Conservation (phyloP, 2,113 vertebrate genomes). For the Megaceryle maxima region DNA sequence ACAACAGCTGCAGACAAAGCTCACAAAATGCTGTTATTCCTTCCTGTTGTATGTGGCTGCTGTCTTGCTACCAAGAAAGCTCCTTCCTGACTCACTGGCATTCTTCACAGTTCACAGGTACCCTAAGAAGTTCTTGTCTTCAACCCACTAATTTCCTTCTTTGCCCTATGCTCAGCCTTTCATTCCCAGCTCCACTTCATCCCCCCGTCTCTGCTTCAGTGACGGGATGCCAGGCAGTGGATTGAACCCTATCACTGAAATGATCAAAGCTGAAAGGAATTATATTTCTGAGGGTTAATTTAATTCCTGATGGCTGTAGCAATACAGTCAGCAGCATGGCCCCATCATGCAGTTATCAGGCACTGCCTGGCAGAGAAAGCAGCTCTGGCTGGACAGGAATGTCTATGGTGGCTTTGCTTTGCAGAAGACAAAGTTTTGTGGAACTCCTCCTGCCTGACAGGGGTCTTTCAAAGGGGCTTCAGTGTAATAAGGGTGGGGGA, state of each 20-base stretch:
- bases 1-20: neutral
- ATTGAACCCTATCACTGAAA: neutral
- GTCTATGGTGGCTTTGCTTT: neutral
- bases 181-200: neutral
- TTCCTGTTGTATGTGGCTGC: neutral
- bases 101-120: neutral
- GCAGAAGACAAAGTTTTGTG: neutral
- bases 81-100: neutral
- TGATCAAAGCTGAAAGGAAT: neutral
- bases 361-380: neutral
- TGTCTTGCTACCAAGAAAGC: neutral
- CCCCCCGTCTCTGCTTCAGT: neutral
- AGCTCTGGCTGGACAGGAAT: neutral
- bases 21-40: neutral
- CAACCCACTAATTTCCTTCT: neutral
- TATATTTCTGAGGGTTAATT: neutral
- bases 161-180: neutral
- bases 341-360: neutral
- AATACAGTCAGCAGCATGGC: neutral
- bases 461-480: neutral
- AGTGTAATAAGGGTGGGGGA: neutral
- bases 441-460: neutral
- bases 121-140: neutral
- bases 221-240: rapidly evolving
- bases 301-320: neutral